Evolutionary conservation across 2,888 invertebrate species (phyloP), one percentile per base, ranked within the genome.

Genomic region (Calameuta idolon): DNA sequence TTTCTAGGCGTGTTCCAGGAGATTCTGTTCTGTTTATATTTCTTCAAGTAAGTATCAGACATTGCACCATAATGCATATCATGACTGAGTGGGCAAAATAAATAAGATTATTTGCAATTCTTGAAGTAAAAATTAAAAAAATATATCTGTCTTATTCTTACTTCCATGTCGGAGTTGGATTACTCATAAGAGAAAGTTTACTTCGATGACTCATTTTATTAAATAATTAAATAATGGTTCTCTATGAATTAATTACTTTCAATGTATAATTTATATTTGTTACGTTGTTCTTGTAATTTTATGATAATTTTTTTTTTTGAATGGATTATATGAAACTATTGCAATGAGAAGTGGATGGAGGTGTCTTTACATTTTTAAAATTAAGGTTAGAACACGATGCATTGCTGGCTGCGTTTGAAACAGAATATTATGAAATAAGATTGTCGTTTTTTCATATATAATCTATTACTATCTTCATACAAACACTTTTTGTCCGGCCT

Each of bases 401-500:
- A 23, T 55, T 23, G 55, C 55, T 55, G 23, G 55, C 55, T 55
- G 23, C 55, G 55, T 55, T 55, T 55, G 55, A 55, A 55, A 23
- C 15, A 23, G 55, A 55, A 9, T 55, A 55, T 55, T 55, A 9
- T 15, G 23, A 9, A 55, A 55, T 23, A 55, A 23, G 55, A 23
- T 55, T 55, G 23, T 55, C 23, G 68, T 37, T 37, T 75, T 34
- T 78, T 15, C 31, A 33, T 69, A 69, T 37, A 76, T 23, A 68
- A 15, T 35, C 30, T 69, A 69, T 1, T 34, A 23, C 76, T 55
- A 71, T 75, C 76, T 75, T 34, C 74, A 34, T 73, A 34, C 34
- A 69, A 69, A 71, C 37, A 33, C 76, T 76, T 77, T 75, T 71
- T 69, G 75, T 9, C 68, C 75, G n/a, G 73, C 34, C 40, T 78